These are phyloP conservation scores for Hepsetus odoe DNA, from an alignment of 2,113 vertebrate species.

Conservation along the genomic window DNA sequence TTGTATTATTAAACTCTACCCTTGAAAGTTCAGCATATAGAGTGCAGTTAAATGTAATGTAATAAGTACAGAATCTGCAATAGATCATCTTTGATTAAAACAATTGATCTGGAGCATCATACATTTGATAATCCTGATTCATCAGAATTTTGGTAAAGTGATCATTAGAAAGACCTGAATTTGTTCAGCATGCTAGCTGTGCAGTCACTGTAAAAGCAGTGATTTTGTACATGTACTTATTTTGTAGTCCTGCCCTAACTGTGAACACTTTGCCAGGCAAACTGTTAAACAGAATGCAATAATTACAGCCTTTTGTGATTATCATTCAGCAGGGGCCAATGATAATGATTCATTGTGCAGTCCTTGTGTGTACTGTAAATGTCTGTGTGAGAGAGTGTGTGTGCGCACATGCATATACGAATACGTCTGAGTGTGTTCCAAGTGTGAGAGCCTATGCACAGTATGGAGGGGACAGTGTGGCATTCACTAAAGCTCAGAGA, in stretches of 20 bases:
- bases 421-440: constrained; percentile 5
- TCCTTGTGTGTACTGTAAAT: not conserved
- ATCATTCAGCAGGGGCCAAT: not conserved
- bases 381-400: constrained; percentile 7
- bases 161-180: not conserved
- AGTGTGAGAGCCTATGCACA: not conserved
- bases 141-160: not conserved
- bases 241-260: not conserved
- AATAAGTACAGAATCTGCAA: too few species aligned
- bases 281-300: not conserved
- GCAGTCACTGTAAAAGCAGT: not conserved
- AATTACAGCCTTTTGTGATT: constrained; percentile 18
- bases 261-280: not conserved
- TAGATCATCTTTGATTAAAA: too few species aligned
- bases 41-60: too few species aligned
- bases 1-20: too few species aligned
- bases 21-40: too few species aligned
- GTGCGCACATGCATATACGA: constrained; percentile 3
- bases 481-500: constrained; percentile 38
- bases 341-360: not conserved
- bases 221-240: not conserved
- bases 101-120: too few species aligned
- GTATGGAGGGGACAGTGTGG: constrained; percentile 20
- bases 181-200: not conserved
- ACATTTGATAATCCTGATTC: too few species aligned